Base-by-base conservation (phyloP, 2,888 invertebrate genomes). In the Lobophora halterata region DNA sequence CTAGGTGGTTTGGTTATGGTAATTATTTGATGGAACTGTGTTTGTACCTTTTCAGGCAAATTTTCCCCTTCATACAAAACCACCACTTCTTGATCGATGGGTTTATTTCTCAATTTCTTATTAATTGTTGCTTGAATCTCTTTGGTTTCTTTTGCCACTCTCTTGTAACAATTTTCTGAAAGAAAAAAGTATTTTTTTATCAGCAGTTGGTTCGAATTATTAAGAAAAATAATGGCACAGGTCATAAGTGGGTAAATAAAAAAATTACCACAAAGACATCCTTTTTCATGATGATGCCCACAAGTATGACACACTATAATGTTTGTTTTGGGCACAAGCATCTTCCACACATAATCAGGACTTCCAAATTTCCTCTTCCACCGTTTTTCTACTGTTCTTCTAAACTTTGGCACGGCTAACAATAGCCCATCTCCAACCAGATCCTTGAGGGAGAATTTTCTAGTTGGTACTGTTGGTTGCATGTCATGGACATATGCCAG, bases 21-120 rank as follows among this genome's bases (percentile, higher is more conserved):
- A n/a, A n/a, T n/a, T n/a, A n/a, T n/a, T n/a, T n/a, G n/a, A n/a
- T n/a, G n/a, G n/a, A n/a, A n/a, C n/a, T n/a, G n/a, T n/a, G n/a
- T n/a, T n/a, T n/a, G 44, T 49, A 82, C 87, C 74, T 89, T 68
- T 47, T 91, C 87, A 27, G 88, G 78, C 52, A 88, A 64, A 58
- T 89, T 91, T 68, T 97, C 97, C 21, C 94, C 94, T 57, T 95
- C 91, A 71, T 97, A 97, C 5, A 97, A 70, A 1, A 97, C 93
- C 14, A 95, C 88, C 4, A 97, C 93, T 76, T 97, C 96, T 63
- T 95, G 88, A 55, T 97, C 95, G 27, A 95, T 89, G 0, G 96
- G 94, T 34, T 90, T 87, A 5, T 93, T 75, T 4, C 91, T 91
- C 24, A 95, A 77, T 55, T 94, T 89, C 21, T 91, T 82, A 60